Conservation (phyloP, 2,888 invertebrate species). For the Chelonus formosanus region DNA sequence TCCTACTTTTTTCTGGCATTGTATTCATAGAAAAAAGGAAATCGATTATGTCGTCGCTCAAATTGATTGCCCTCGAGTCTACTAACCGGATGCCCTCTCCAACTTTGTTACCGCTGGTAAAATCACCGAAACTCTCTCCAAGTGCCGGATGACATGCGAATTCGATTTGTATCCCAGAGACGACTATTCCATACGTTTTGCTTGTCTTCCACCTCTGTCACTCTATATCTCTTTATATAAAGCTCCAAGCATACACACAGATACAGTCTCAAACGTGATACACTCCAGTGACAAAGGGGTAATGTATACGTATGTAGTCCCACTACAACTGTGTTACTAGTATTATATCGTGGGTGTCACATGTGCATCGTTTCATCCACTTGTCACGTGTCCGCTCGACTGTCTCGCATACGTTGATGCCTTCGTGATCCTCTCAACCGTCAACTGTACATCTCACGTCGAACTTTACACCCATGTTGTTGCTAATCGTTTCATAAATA, state of each 20-base stretch:
- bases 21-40: constrained; percentile 10
- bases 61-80: constrained; percentile 28
- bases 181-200: constrained; percentile 4
- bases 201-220: neutral
- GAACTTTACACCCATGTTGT: constrained; percentile 1
- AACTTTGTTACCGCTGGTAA: constrained; percentile 28
- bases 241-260: neutral
- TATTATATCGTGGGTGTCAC: constrained; percentile 11
- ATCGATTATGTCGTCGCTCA: constrained; percentile 29
- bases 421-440: constrained; percentile 9
- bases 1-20: no score
- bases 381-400: constrained; percentile 14
- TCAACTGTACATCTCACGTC: neutral
- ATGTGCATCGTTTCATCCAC: constrained; percentile 18
- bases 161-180: constrained; percentile 29
- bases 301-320: constrained; percentile 4
- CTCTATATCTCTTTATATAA: constrained; percentile 16
- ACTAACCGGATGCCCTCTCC: constrained; percentile 23
- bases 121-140: constrained; percentile 27
- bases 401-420: constrained; percentile 13
- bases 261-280: neutral
- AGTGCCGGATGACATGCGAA: constrained; percentile 27
- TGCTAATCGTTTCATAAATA: neutral
- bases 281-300: constrained; percentile 14
- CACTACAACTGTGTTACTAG: neutral